A percentile compares a stretch with the other conserved stretches of the same genome.
Evolutionary conservation across 2,113 vertebrate species (phyloP).

Genomic region (Brachypodius melanocephalos): DNA sequence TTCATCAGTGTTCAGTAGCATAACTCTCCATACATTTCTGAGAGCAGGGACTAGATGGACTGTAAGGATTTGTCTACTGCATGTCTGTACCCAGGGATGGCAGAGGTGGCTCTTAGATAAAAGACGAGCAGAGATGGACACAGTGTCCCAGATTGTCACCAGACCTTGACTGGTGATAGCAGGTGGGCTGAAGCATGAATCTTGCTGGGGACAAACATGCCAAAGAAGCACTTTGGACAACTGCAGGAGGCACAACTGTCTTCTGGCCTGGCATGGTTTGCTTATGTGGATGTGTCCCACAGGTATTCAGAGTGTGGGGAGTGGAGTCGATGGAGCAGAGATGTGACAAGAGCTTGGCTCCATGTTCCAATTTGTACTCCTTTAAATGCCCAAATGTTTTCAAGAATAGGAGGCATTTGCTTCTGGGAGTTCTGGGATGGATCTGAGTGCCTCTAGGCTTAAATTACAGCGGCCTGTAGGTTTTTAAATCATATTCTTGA

Average conservation of each 20-base stretch:
- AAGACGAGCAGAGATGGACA: not conserved
- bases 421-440: not conserved
- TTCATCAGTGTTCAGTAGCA: not conserved
- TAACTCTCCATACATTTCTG: not conserved
- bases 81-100: rapidly evolving
- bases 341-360: not conserved
- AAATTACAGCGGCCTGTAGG: not conserved
- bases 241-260: rapidly evolving
- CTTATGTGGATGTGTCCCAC: not conserved
- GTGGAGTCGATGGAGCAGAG: not conserved
- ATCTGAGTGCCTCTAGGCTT: not conserved
- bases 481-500: not conserved
- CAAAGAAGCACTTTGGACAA: not conserved
- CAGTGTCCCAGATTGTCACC: not conserved
- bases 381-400: not conserved
- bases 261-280: not conserved
- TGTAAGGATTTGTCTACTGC: not conserved
- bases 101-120: not conserved
- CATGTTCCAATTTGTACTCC: not conserved
- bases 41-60: not conserved
- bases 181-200: not conserved
- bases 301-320: not conserved
- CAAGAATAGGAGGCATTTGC: not conserved
- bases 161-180: not conserved
- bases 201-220: not conserved